phyloP scores from a whole-genome alignment of 2,888 invertebrate species.

The Arrhopalites spinosus region DNA sequence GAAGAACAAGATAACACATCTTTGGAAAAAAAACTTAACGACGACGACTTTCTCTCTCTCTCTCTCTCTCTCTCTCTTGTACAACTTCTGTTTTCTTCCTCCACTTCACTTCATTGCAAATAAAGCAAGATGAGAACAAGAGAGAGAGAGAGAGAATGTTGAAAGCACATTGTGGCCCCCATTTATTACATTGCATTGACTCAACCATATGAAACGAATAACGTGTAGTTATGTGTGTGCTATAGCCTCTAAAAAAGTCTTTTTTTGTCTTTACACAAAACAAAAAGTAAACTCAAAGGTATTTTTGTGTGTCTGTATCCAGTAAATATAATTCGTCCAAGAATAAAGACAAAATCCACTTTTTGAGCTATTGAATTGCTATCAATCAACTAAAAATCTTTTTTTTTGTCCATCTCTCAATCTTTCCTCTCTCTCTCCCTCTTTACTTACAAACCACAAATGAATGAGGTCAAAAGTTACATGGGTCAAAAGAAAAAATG shows the following conservation, averaged over 20 bases:
- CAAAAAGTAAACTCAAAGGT: neutral
- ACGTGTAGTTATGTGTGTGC: neutral
- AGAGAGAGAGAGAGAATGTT: neutral
- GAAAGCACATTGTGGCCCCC: constrained; percentile 23
- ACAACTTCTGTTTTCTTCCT: constrained; percentile 29
- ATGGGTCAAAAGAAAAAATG: no score
- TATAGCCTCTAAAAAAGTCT: neutral
- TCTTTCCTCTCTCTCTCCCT: no score
- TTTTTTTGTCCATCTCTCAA: no score
- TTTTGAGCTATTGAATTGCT: no score
- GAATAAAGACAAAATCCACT: no score
- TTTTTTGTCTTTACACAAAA: neutral
- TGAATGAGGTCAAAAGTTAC: no score
- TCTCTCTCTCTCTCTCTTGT: no score
- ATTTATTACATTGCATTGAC: constrained; percentile 20
- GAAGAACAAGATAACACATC: constrained; percentile 22
- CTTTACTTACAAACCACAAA: no score
- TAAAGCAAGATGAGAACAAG: constrained; percentile 19
- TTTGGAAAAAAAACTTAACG: constrained; percentile 30
- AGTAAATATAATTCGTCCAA: no score
- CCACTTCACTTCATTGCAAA: constrained; percentile 30
- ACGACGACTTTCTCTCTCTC: neutral
- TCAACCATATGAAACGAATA: constrained; percentile 27
- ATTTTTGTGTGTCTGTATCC: neutral
- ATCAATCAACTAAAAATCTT: no score